phyloP scores from a whole-genome alignment of 2,888 invertebrate species.

The Lissocephala sabroskyi region DNA sequence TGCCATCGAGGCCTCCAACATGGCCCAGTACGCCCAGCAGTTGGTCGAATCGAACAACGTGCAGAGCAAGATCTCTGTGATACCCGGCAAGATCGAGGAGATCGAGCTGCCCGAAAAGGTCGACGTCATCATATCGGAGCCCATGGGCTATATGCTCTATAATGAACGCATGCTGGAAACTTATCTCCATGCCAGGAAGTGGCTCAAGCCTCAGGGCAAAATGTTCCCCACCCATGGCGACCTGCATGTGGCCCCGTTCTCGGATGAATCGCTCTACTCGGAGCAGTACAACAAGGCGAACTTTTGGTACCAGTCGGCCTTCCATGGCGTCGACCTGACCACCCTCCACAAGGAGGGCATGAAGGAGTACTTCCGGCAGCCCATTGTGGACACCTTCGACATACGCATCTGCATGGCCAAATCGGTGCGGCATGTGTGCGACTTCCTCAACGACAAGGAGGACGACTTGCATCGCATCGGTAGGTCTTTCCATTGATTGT shows the following conservation, averaged over 20 bases:
- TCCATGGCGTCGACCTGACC: constrained; percentile 97
- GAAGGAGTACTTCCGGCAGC: constrained; percentile 97
- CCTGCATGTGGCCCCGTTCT: constrained; percentile 97
- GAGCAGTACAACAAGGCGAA: constrained; percentile 99
- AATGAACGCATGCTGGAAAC: constrained; percentile 99
- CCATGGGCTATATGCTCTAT: constrained; percentile 99
- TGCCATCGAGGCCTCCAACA: constrained; percentile 99
- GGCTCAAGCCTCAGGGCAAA: constrained; percentile 92
- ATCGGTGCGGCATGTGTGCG: constrained; percentile 92
- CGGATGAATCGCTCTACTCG: constrained; percentile 97
- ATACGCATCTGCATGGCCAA: constrained; percentile 97
- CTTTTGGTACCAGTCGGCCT: constrained; percentile 99
- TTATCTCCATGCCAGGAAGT: constrained; percentile 98
- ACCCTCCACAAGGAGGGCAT: constrained; percentile 93
- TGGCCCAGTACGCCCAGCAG: constrained; percentile 96
- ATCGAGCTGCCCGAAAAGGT: constrained; percentile 95
- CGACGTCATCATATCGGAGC: constrained; percentile 98
- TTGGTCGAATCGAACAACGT: constrained; percentile 92
- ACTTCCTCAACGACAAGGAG: constrained; percentile 94
- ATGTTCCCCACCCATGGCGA: constrained; percentile 99
- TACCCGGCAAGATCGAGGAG: constrained; percentile 99
- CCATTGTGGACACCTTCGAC: constrained; percentile 98
- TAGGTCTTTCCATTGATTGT: constrained; percentile 67
- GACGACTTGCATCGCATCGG: constrained; percentile 92
- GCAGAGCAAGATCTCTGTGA: constrained; percentile 89